Base-by-base conservation (phyloP, 2,888 invertebrate species). In the Herminia tarsipennalis region DNA sequence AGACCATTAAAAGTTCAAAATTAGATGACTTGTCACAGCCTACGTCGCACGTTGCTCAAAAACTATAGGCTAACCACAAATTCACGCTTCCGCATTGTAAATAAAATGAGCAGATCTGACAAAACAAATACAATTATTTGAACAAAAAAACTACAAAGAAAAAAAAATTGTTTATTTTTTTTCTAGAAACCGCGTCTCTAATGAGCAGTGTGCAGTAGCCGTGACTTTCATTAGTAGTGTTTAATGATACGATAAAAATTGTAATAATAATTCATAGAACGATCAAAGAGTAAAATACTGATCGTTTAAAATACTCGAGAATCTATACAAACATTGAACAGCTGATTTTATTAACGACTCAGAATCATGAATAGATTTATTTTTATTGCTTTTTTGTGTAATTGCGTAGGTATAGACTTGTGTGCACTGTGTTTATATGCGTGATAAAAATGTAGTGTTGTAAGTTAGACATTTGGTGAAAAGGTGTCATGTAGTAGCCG, bases 221-320 rank as follows among this genome's bases (percentile, higher is more conserved):
- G 30, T 48, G 46, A 49, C 46, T 36, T 18, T 17, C 25, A 47
- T 59, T 39, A 20, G 43, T 38, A 37, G 28, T 37, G 48, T 53
- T 46, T 56, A 54, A 50, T 46, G 37, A 58, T 39, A 49, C 53
- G 30, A 51, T 55, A 51, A 49, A 56, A 54, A 51, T 40, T 39
- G n/a, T 48, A 50, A 43, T 44, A 52, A 57, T 55, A 49, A 55
- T 54, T 62, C 57, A 66, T 67, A 52, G 2, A 41, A 52, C 37
- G 70, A 70, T 73, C 66, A 68, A 71, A 68, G 64, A 42, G 41
- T 29, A 52, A 58, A 65, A 56, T 39, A 56, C 48, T 47, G 33
- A 53, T 49, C 51, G 42, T 50, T 40, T 58, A 50, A 69, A 65
- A 70, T 53, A 53, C 52, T 38, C 40, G 42, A 49, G 55, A 57